phyloP scores from a whole-genome alignment of 2,888 invertebrate genomes.

The Hirtodrosophila histrioides region DNA sequence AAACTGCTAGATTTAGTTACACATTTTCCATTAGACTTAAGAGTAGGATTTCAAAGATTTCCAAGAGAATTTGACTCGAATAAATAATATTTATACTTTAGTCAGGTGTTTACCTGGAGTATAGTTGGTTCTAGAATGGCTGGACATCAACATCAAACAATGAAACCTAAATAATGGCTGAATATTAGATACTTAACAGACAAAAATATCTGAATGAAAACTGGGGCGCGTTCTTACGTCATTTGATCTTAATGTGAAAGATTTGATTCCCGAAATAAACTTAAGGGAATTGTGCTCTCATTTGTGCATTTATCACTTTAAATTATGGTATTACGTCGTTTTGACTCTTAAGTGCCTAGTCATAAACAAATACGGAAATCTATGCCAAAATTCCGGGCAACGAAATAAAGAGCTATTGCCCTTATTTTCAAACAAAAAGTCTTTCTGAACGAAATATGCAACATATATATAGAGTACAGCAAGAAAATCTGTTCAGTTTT shows the following conservation, averaged over 20 bases:
- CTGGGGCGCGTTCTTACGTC: constrained; percentile 28
- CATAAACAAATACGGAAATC: too few relatives aligned
- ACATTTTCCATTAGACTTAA: constrained; percentile 7
- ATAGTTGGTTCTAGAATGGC: not conserved
- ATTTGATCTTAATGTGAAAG: constrained; percentile 22
- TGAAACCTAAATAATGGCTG: constrained; percentile 26
- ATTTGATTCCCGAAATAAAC: constrained; percentile 37
- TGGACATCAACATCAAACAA: constrained; percentile 1
- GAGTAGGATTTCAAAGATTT: constrained; percentile 18
- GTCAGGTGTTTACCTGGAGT: constrained; percentile 12
- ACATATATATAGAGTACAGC: too few relatives aligned
- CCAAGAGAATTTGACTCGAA: constrained; percentile 1
- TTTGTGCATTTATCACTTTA: constrained; percentile 16
- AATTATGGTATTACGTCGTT: constrained; percentile 4
- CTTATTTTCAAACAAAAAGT: too few relatives aligned
- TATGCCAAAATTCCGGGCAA: too few relatives aligned
- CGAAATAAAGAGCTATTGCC: not conserved
- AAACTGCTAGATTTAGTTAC: constrained; percentile 9
- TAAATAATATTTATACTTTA: not conserved
- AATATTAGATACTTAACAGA: constrained; percentile 23
- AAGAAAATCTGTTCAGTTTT: too few relatives aligned
- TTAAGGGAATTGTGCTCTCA: constrained; percentile 8
- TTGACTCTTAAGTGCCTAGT: too few relatives aligned
- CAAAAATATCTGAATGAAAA: constrained; percentile 23
- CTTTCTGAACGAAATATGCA: too few relatives aligned